Base-by-base conservation (phyloP, 2,888 invertebrate genomes). In the Mylabris sibirica region DNA sequence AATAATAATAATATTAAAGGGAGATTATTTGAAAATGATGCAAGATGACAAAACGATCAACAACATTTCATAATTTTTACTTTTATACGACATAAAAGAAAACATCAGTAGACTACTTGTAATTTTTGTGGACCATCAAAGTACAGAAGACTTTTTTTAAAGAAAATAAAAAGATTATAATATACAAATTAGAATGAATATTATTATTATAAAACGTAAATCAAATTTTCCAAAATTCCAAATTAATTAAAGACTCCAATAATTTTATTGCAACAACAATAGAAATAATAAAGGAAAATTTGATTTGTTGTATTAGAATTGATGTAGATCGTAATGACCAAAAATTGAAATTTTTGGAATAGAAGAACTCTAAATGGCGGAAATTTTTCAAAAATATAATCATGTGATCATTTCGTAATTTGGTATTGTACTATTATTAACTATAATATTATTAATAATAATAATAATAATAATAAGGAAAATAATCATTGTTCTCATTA, bases 71-170 rank as follows among this genome's bases (percentile, higher is more conserved):
- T n/a, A 24, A 64, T 70, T 67, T 41, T 59, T 63, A 67, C 67
- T 65, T 68, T 65, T 69, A 63, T 66, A 71, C 63, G 61, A 49
- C 38, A 14, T 12, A 9, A 53, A 24, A 17, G 17, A 30, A 3
- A 66, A 61, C 66, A 59, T 59, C 53, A 63, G 59, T 72, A 78
- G 78, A 79, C 78, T 80, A 79, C 78, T 74, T 78, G 78, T 75
- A 81, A 80, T 81, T 79, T 78, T 75, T 80, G 82, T 80, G 82
- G 82, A 82, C 82, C 82, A 81, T 76, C 75, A 66, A 72, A 68
- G 60, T 65, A 72, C 70, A 67, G 60, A 72, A 73, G 72, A 73
- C 74, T 74, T 30, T 30, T 30, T 30, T 30, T 70, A 64, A 64
- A 59, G 9, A 9, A 35, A 3, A 38, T 9, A 38, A 38, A 38